Evolutionary conservation across 2,888 invertebrate species (phyloP).

Genomic region (Bimastos eiseni): DNA sequence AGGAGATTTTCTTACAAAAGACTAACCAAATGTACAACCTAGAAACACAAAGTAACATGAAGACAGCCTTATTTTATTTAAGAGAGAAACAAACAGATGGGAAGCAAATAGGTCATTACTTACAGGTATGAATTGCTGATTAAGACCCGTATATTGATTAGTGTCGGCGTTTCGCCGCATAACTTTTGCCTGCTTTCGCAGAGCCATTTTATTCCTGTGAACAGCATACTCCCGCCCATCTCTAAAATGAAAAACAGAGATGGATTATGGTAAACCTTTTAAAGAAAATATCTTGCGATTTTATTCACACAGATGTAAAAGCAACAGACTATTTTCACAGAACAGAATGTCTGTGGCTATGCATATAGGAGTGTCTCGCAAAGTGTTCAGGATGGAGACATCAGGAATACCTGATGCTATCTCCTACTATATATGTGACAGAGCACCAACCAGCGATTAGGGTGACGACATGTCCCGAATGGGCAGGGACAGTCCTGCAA

Average conservation of each 20-base stretch:
- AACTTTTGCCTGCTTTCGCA: constrained; percentile 10
- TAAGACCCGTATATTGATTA: constrained; percentile 36
- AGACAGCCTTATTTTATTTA: not conserved
- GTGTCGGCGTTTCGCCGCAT: constrained; percentile 36
- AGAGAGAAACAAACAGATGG: not conserved
- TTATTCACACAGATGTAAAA: not conserved
- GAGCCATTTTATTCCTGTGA: constrained; percentile 14
- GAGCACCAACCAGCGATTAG: too few species aligned
- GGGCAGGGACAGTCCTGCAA: too few species aligned
- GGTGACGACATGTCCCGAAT: too few species aligned
- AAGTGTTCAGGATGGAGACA: too few species aligned
- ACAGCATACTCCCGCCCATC: constrained; percentile 19
- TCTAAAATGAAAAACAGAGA: not conserved
- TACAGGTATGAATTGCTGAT: constrained; percentile 41
- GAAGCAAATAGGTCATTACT: constrained; percentile 23
- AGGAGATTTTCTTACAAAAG: not conserved
- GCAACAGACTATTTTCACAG: not conserved
- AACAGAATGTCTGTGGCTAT: too few species aligned
- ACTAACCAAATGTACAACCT: not conserved
- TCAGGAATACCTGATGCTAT: too few species aligned
- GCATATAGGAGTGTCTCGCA: too few species aligned
- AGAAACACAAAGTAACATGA: not conserved
- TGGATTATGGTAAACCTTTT: not conserved
- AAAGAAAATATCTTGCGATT: too few species aligned
- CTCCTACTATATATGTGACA: too few species aligned